Base-by-base conservation (phyloP, 2,888 invertebrate genomes). In the Apotomis turbidana region DNA sequence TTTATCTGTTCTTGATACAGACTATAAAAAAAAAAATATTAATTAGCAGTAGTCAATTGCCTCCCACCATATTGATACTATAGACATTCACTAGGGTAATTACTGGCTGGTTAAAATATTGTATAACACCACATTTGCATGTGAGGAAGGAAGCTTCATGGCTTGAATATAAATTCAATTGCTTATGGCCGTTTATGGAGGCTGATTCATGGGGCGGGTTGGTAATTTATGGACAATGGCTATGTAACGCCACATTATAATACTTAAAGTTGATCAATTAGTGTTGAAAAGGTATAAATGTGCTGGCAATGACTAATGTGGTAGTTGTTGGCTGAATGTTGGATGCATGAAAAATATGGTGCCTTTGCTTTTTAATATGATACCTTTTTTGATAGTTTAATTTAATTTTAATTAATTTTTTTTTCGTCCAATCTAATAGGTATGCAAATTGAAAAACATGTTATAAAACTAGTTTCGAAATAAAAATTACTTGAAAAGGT, bases 131-230 rank as follows among this genome's bases (percentile, higher is more conserved):
- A n/a, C 54, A 68, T 71, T 68, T 51, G 44, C 61, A 68, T 62
- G 61, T 36, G 62, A 62, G 61, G 61, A 68, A 71, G 71, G 67
- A 41, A 41, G 52, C 9, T 6, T 15, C 59, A 55, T 55, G 71
- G 52, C 62, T 44, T 4, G 61, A 71, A 71, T 71, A 68, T 52
- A 59, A 54, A 68, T 60, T 63, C 10, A 68, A 68, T 68, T 61
- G 61, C 27, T 55, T 36, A 38, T 15, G 13, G 52, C 59, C 36
- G 5, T 68, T 55, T 66, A 60, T 55, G 64, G 63, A 8, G 0
- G 12, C 5, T 57, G 66, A 66, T 66, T 66, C 55, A 66, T 57
- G 66, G n/a, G 38, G n/a, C 36, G 12, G 55, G 54, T 46, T 57
- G 55, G 46, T 46, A 66, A 66, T 46, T 57, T 66, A 59, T 59